Evolutionary conservation across 1,140 invertebrate species (phyloP), one percentile per base, ranked within the genome.

Genomic region (Oryctes rhinoceros): DNA sequence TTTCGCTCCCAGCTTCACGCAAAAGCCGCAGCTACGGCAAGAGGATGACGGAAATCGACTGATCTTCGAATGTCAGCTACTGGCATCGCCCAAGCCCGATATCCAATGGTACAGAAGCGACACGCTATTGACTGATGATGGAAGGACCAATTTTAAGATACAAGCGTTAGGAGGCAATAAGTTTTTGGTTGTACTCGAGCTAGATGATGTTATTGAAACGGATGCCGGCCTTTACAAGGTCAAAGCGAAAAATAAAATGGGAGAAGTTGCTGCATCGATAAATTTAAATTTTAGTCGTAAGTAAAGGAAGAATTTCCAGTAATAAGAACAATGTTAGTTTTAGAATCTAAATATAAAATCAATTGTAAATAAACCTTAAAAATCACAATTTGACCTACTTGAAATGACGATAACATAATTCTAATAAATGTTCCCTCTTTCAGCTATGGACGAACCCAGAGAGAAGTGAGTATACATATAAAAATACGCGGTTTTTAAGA

Each of bases 271-370:
- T 80, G 97, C 97, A 83, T 98, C 97, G 85, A 99, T 99, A 89
- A 99, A 98, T 89, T 93, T 99, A 86, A 99, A 99, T 91, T 99
- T 99, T 89, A 97, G 96, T 89, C 96, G 97, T 98, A 90, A 97
- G 96, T 97, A 86, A 44, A 7, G 9, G 39, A 13, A 30, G 10
- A 53, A 10, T 13, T 53, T 13, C 3, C 49, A n/a, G 49, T 53
- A 1, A 53, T n/a, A n/a, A 10, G 49, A 53, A 44, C 39, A 44
- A 10, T 44, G 5, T 44, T 44, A 7, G 5, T 44, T 44, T 44
- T 44, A 44, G 39, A 44, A 44, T 44, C 39, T 44, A 44, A 44
- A 44, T 44, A 44, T 44, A 44, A 44, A 44, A 44, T 3, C 39
- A 20, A 20, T 62, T 20, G 39, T 44, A 44, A 44, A 44, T 44